A percentile compares a stretch with the other conserved stretches of the same genome.
Evolutionary conservation across 2,797 vertebrate genomes (phyloP).

Genomic region (Helicolenus hilgendorfi): DNA sequence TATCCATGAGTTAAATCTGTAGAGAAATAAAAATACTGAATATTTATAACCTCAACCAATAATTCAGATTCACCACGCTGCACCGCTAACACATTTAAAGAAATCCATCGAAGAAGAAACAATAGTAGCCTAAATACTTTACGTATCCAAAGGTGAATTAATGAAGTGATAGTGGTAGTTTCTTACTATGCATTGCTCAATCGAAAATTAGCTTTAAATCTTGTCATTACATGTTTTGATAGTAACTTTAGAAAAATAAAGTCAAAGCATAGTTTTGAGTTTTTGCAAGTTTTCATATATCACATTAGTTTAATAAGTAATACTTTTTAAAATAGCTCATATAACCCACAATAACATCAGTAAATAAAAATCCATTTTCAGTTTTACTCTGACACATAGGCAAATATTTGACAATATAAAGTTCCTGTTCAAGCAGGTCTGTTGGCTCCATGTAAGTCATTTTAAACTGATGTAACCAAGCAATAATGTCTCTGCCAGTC

Average conservation of each 20-base stretch:
- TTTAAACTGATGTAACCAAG: conserved; percentile 52
- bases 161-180: background rate
- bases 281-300: background rate
- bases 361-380: conserved; percentile 15
- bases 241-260: background rate
- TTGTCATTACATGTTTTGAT: background rate
- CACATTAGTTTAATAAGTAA: background rate
- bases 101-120: background rate
- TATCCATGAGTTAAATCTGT: background rate
- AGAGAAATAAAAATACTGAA: background rate
- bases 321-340: background rate
- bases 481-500: conserved; percentile 73
- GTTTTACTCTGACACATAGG: conserved; percentile 2
- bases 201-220: background rate
- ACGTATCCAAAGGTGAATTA: background rate
- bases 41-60: background rate
- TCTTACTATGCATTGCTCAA: background rate
- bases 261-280: background rate
- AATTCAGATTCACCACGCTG: background rate
- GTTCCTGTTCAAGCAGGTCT: conserved; percentile 3
- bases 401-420: conserved; percentile 34
- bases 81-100: background rate
- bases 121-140: background rate
- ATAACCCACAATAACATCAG: background rate
- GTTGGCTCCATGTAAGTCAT: conserved; percentile 13